A percentile compares a stretch with the other conserved stretches of the same genome.
Evolutionary conservation across 2,888 invertebrate species (phyloP).

Genomic region (Neoaliturus tenellus): DNA sequence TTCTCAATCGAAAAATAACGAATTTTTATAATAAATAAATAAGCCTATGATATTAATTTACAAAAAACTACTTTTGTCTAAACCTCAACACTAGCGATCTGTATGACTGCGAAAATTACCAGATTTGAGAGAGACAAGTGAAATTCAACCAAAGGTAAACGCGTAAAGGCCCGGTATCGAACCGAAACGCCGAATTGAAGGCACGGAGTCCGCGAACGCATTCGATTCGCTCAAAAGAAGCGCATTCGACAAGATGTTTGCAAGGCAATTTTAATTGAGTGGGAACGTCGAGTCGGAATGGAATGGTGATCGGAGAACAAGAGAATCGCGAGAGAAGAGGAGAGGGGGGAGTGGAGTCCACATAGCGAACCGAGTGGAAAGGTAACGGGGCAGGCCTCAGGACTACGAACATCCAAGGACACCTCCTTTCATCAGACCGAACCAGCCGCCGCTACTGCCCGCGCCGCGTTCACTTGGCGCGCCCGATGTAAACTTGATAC

Average conservation of each 20-base stretch:
- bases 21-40: no score
- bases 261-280: conserved; percentile 33
- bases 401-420: conserved; percentile 37
- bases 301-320: conserved; percentile 33
- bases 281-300: conserved; percentile 27
- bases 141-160: no score
- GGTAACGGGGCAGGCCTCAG: conserved; percentile 28
- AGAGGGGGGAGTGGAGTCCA: background rate
- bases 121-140: no score
- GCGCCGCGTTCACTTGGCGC: background rate
- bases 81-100: no score
- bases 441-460: conserved; percentile 3
- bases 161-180: no score
- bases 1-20: no score
- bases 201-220: background rate
- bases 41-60: no score
- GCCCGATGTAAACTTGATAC: background rate
- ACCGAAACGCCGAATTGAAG: background rate
- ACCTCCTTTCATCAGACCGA: conserved; percentile 32
- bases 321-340: conserved; percentile 21
- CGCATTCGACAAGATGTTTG: conserved; percentile 35
- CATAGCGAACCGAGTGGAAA: conserved; percentile 31
- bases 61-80: no score
- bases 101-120: no score
- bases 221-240: background rate